Conservation (phyloP, 1,140 invertebrate species). For the Tetramorium simillimum region DNA sequence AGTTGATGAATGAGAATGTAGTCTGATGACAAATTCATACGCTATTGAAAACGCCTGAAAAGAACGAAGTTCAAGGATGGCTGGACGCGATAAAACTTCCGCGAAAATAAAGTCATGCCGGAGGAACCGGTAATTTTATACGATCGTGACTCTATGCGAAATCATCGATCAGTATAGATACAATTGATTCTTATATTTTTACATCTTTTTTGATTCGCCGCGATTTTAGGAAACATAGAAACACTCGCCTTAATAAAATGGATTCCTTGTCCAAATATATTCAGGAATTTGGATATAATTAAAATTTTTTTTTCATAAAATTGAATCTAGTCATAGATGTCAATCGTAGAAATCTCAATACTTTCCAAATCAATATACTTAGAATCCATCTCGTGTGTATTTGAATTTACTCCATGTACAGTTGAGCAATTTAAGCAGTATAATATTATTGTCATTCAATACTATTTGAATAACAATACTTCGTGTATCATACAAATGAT, state of each 20-base stretch:
- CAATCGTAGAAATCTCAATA: neutral
- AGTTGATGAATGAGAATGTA: constrained; percentile 22
- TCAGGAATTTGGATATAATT: neutral
- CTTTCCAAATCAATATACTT: neutral
- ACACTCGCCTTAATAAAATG: neutral
- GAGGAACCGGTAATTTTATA: constrained; percentile 48
- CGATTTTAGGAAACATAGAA: neutral
- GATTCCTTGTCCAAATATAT: neutral
- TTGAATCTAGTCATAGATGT: too few relatives aligned
- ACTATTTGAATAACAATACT: neutral
- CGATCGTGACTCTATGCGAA: constrained; percentile 15
- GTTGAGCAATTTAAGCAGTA: neutral
- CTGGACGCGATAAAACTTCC: constrained; percentile 8
- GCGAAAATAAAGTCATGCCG: constrained; percentile 15
- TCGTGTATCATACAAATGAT: neutral
- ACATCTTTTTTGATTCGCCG: neutral
- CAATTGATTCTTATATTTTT: neutral
- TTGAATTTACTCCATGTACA: neutral
- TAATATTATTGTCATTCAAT: neutral
- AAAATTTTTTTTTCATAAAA: neutral
- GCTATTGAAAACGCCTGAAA: constrained; percentile 38
- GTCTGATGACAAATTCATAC: constrained; percentile 7
- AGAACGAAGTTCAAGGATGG: constrained; percentile 52
- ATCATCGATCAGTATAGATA: constrained; percentile 39
- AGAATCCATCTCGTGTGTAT: neutral